Evolutionary conservation across 2,888 invertebrate species (phyloP), one percentile per base, ranked within the genome.

Genomic region (Tribolium freemani): DNA sequence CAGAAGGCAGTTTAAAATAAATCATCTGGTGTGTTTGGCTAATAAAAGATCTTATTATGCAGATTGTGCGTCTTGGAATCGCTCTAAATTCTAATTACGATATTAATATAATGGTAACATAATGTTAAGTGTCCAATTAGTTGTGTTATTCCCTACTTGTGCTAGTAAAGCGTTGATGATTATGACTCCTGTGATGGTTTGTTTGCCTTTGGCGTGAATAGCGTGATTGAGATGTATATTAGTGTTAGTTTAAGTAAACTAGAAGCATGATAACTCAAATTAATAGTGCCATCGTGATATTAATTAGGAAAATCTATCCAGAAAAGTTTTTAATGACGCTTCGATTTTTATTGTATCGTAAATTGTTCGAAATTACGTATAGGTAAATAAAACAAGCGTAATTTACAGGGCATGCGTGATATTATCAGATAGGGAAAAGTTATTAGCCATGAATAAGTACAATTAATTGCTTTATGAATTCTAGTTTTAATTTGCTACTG

Each of bases 401-500:
- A 31, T 31, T 56, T 31, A 56, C 53, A 56, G 31, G 1, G 16
- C 16, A 16, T 57, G 31, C 57, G 16, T 16, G 57, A 57, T 57
- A 30, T 16, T 16, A 16, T 57, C 38, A 57, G 57, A 57, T 57
- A 57, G 11, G 9, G 38, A 54, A 21, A 67, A 46, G 56, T 67
- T 67, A 56, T 67, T 67, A 48, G 46, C 50, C 11, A 63, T 56
- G 63, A 63, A 63, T 69, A 63, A 50, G 20, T 56, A 46, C 63
- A 63, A 61, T 67, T 60, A 61, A 72, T 72, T 72, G 53, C 54
- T 68, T 68, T 61, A 61, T 68, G 50, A 72, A 68, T 72, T 68
- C 72, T 68, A 68, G 46, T 54, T 72, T 72, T 72, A 72, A 72
- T 72, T 72, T 72, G 67, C 72, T 68, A 72, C 72, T 56, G 70